Conservation (phyloP, 2,113 vertebrate genomes). For the Micronycteris hirsuta region DNA sequence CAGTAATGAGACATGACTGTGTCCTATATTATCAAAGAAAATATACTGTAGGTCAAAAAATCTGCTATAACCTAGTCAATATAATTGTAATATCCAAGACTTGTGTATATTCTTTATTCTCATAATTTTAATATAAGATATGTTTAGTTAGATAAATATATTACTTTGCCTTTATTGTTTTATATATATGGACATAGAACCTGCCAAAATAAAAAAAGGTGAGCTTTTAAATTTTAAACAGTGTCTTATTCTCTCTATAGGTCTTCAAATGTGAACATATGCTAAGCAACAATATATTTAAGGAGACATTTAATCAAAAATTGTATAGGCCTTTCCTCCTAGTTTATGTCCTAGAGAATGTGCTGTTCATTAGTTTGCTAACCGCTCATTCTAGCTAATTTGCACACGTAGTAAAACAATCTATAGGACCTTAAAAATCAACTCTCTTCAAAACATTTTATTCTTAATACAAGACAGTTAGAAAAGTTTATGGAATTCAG, state of each 20-base stretch:
- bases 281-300: neutral
- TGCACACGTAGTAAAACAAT: conserved; percentile 22
- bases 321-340: neutral
- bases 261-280: neutral
- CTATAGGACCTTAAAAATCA: conserved; percentile 37
- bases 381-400: conserved; percentile 21
- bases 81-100: neutral
- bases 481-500: conserved; percentile 22
- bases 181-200: neutral
- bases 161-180: conserved; percentile 13
- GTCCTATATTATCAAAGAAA: neutral
- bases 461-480: conserved; percentile 46
- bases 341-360: neutral
- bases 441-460: neutral
- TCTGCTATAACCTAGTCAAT: neutral
- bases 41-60: neutral
- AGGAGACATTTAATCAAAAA: conserved; percentile 2
- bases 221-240: neutral
- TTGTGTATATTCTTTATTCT: neutral
- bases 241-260: neutral
- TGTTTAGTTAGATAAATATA: neutral
- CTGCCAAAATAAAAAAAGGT: neutral
- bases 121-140: neutral
- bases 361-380: conserved; percentile 21
- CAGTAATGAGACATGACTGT: neutral